Percentiles rank a stretch among this genome's conserved stretches.
phyloP scores from a whole-genome alignment of 2,797 vertebrate species.

The Molossus molossus region DNA sequence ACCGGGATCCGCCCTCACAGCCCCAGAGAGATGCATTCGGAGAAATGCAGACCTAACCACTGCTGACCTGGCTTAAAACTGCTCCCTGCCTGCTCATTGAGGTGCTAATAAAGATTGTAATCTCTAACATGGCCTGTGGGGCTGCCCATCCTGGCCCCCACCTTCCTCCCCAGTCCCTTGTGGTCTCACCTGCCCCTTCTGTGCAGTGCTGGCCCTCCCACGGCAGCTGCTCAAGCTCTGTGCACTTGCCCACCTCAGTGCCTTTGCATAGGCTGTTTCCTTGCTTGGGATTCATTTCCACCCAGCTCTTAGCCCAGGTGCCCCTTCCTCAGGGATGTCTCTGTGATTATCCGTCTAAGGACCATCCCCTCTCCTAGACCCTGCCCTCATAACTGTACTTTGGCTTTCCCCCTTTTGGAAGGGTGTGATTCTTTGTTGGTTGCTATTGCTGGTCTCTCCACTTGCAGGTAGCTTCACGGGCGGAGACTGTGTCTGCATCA shows the following conservation, averaged over 20 bases:
- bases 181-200: accelerated
- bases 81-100: accelerated
- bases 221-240: background rate
- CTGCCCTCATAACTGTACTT: background rate
- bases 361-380: background rate
- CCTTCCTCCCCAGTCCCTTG: background rate
- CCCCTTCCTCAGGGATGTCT: background rate
- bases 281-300: background rate
- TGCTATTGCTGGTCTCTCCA: background rate
- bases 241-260: background rate
- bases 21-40: background rate
- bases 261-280: background rate
- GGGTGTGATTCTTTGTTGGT: background rate
- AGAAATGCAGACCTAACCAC: background rate
- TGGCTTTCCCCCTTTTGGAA: background rate
- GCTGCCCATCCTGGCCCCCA: background rate
- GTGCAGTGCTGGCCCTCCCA: background rate
- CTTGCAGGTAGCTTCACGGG: background rate
- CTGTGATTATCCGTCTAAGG: background rate
- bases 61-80: accelerated
- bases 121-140: accelerated
- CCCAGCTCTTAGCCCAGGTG: background rate
- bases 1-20: accelerated
- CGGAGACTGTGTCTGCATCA: too few species aligned
- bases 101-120: accelerated